Conservation (phyloP, 2,888 invertebrate genomes). For the Aspidapion aeneum region DNA sequence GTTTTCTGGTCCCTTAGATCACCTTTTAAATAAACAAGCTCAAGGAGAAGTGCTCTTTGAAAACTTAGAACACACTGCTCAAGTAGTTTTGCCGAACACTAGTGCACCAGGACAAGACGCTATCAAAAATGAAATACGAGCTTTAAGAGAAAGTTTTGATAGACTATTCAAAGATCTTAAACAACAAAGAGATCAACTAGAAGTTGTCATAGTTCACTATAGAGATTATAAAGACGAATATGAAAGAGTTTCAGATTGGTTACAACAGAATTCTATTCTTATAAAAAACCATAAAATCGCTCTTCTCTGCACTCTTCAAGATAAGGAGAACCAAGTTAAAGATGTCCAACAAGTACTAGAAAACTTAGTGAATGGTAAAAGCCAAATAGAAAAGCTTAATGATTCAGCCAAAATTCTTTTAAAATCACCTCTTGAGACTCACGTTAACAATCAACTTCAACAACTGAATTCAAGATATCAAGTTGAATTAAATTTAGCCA, state of each 20-base stretch:
- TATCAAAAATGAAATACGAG: conserved; percentile 82
- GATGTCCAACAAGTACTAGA: conserved; percentile 76
- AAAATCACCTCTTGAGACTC: conserved; percentile 81
- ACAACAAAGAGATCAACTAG: conserved; percentile 79
- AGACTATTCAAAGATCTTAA: conserved; percentile 78
- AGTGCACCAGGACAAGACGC: conserved; percentile 74
- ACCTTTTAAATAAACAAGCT: conserved; percentile 82
- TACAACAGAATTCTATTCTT: conserved; percentile 87
- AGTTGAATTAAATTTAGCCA: conserved; percentile 82
- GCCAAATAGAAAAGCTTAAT: conserved; percentile 80
- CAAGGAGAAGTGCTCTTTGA: conserved; percentile 87
- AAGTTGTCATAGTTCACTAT: conserved; percentile 79
- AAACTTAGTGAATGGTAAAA: conserved; percentile 72
- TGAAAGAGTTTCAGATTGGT: conserved; percentile 86
- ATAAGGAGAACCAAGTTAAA: conserved; percentile 80
- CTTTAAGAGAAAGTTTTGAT: conserved; percentile 80
- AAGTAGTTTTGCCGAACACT: conserved; percentile 81
- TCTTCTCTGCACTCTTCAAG: conserved; percentile 71
- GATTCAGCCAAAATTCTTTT: conserved; percentile 71
- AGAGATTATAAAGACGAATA: conserved; percentile 91
- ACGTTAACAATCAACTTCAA: conserved; percentile 82
- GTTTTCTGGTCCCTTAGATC: conserved; percentile 82
- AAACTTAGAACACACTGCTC: conserved; percentile 82
- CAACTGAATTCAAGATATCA: conserved; percentile 86
- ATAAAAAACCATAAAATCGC: conserved; percentile 88